Conservation (phyloP, 2,797 vertebrate species). For the Parotocinclus haroldoi region DNA sequence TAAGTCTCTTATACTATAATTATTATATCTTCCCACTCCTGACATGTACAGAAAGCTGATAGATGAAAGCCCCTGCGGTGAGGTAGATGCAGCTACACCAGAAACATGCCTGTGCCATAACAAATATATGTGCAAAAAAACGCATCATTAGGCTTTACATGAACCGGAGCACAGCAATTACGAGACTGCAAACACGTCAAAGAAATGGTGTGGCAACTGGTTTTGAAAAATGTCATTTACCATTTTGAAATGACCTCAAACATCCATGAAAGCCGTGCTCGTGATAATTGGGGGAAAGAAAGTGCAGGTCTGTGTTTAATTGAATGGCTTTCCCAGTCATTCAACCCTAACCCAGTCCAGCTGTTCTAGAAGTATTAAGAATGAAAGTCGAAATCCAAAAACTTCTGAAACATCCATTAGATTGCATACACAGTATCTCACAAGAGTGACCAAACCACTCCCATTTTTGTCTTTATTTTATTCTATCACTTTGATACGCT, state of each 20-base stretch:
- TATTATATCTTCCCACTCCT: conserved; percentile 23
- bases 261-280: not conserved
- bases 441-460: no score
- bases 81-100: not conserved
- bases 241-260: not conserved
- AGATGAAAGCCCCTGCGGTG: not conserved
- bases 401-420: not conserved
- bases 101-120: not conserved
- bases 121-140: not conserved
- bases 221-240: not conserved
- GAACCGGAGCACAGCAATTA: not conserved
- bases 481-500: no score
- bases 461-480: no score
- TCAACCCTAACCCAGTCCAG: conserved; percentile 1
- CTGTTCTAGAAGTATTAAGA: not conserved
- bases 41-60: conserved; percentile 1
- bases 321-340: not conserved
- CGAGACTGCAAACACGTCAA: not conserved
- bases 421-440: no score
- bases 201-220: no score
- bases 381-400: not conserved
- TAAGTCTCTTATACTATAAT: conserved; percentile 25
- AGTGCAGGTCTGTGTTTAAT: not conserved
- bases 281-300: not conserved
- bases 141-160: not conserved